Conservation (phyloP, 1,140 invertebrate genomes). For the Neodiprion fabricii region DNA sequence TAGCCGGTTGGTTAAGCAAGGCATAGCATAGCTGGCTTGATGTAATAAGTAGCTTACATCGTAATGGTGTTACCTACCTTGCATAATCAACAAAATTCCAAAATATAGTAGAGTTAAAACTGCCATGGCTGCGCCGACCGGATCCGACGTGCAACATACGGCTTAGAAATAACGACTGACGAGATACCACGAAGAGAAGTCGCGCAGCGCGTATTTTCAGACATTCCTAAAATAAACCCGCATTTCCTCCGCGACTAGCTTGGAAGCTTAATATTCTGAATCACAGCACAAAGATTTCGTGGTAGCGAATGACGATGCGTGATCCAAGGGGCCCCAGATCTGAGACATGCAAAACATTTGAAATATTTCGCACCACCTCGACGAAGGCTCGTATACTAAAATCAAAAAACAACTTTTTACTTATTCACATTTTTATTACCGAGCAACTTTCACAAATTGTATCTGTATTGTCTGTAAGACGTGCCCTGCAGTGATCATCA, state of each 20-base stretch:
- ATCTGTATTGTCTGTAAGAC: no score
- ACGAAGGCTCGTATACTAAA: no score
- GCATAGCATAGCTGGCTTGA: no score
- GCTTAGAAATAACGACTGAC: slow-evolving; percentile 2
- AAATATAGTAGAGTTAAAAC: not conserved
- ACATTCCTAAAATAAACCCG: slow-evolving; percentile 43
- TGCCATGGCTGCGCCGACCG: not conserved
- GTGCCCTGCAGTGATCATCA: no score
- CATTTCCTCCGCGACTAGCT: slow-evolving; percentile 32
- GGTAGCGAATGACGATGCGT: not conserved
- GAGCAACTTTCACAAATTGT: not conserved
- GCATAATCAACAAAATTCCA: not conserved
- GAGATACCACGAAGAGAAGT: not conserved
- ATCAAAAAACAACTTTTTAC: not conserved
- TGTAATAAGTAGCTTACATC: no score
- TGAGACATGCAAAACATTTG: no score
- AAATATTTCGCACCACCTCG: no score
- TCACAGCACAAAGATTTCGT: not conserved
- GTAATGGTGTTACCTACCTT: not conserved
- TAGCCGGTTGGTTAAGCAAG: no score
- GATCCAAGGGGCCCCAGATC: no score
- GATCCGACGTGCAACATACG: not conserved
- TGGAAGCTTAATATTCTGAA: not conserved
- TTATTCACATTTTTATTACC: not conserved
- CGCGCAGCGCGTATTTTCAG: slow-evolving; percentile 40